These are phyloP conservation scores for Lacerta agilis DNA, from an alignment of 2,797 vertebrate genomes.

Conservation along the genomic window DNA sequence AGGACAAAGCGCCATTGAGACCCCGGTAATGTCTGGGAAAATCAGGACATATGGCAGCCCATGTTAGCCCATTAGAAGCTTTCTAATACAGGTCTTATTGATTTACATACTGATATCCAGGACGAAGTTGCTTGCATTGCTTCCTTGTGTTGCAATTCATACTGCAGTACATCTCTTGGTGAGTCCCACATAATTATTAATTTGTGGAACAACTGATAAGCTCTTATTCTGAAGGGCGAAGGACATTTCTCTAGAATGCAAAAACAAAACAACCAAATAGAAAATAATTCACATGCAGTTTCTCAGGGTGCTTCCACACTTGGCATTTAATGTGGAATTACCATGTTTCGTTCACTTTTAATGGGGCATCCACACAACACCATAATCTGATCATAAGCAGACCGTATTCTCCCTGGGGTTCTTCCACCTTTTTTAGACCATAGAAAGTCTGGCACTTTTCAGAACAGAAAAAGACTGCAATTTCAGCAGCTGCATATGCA, in stretches of 20 bases:
- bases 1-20: no score
- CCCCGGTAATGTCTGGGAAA: no score
- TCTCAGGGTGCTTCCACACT: neutral
- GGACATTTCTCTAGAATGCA: constrained; percentile 65
- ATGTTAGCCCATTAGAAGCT: no score
- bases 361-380: no score
- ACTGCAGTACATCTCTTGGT: neutral
- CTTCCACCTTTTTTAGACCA: neutral
- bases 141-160: constrained; percentile 68
- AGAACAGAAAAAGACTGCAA: neutral
- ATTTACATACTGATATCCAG: constrained; percentile 61
- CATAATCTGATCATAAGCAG: neutral
- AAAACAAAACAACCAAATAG: neutral
- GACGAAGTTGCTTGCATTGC: neutral
- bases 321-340: no score
- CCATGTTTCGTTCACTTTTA: neutral
- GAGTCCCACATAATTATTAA: constrained; percentile 59
- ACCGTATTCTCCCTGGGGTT: neutral
- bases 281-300: neutral
- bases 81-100: neutral
- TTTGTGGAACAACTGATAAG: constrained; percentile 56
- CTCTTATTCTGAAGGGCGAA: constrained; percentile 48
- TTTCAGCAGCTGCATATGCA: neutral
- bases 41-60: no score
- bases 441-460: neutral